These are phyloP conservation scores for Diachasmimorpha longicaudata DNA, from an alignment of 1,140 invertebrate genomes.

Conservation along the genomic window DNA sequence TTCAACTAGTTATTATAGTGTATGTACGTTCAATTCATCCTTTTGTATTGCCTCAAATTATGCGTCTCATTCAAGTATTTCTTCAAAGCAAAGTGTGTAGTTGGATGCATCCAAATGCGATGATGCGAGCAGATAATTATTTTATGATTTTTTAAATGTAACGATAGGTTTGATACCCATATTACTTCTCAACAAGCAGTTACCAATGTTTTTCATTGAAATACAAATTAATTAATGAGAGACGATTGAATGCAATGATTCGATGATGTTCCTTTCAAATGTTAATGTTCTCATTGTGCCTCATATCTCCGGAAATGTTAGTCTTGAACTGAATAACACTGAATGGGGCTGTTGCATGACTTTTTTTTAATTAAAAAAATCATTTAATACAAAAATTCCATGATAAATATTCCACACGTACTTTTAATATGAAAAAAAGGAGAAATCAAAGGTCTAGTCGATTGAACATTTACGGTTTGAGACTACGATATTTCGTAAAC, in stretches of 20 bases:
- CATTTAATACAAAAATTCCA: no score
- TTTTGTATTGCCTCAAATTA: conserved; percentile 7
- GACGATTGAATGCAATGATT: neutral
- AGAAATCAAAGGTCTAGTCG: no score
- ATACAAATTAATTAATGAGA: neutral
- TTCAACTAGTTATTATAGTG: conserved; percentile 21
- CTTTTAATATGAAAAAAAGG: no score
- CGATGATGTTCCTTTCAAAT: neutral
- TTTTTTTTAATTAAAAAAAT: no score
- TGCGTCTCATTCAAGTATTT: conserved; percentile 2
- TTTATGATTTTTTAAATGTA: neutral
- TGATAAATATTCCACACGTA: no score
- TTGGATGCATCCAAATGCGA: conserved; percentile 9
- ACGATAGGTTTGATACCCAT: neutral
- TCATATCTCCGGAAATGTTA: no score
- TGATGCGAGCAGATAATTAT: neutral
- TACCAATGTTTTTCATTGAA: neutral
- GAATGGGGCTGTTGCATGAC: no score
- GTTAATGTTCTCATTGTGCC: neutral
- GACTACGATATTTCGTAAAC: no score
- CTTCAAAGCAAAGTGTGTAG: neutral
- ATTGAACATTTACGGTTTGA: no score
- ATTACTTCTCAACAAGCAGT: neutral
- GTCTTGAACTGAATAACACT: no score
- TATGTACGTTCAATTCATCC: neutral